Base-by-base conservation (phyloP, 2,888 invertebrate genomes). In the Polyommatus iphigenia region DNA sequence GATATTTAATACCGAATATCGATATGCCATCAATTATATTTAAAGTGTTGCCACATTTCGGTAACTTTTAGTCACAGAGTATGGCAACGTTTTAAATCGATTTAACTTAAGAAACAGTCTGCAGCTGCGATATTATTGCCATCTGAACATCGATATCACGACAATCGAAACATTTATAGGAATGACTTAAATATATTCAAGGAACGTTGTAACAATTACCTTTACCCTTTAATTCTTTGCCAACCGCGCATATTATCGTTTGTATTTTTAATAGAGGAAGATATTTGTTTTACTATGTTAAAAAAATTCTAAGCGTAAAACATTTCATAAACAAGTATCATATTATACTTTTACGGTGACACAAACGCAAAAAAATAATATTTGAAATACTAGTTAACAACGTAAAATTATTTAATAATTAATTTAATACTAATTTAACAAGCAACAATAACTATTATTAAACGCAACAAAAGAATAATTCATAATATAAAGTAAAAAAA, bases 131-230 rank as follows among this genome's bases (percentile, higher is more conserved):
- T 67, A 32, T 67, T 20, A 15, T 67, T 67, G 29, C 67, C 67
- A 15, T 32, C 67, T 67, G 67, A 67, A 67, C 67, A 67, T 67
- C 29, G 29, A 67, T 67, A 29, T 67, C 29, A 67, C 67, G 67
- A 67, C 29, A 67, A 2, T 67, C 29, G 6, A 67, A 67, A 67
- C 32, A 67, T 32, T 32, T 67, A 67, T 32, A 67, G 67, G 67
- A 67, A 67, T 67, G 67, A 67, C 67, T 67, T 67, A 32, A 67
- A 67, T 29, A 67, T 29, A 67, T 67, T 67, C 15, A 67, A 32
- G 67, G 32, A 32, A 67, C 29, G 67, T 67, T 67, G 29, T 32
- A 67, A 32, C 67, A 32, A 67, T 67, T 67, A 18, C 62, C 29
- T 32, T 41, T 36, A n/a, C 36, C 10, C n/a, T 72, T 72, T 41